Base-by-base conservation (phyloP, 2,113 vertebrate species). In the Fulmarus glacialis region DNA sequence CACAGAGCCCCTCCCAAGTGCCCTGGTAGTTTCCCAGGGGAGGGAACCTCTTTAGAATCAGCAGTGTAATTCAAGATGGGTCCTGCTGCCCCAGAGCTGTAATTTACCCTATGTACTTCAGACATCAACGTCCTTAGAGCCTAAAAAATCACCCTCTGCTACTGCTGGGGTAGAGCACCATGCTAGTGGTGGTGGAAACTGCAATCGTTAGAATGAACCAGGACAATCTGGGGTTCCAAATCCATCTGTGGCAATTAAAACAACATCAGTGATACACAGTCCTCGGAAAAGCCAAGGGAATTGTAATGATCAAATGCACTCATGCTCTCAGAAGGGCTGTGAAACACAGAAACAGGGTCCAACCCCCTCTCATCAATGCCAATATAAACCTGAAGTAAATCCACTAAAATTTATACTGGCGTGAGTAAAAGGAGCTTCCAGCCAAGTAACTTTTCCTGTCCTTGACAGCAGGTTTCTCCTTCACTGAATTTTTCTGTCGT, bases 1-100 rank as follows among this genome's bases (percentile, higher is more conserved):
- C 85, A 62, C 30, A 12, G 30, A 78, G 85, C 86, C 86, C 60
- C 79, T 88, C 93, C 64, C 91, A 29, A 87, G 42, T 10, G 48
- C 42, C 71, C 67, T 74, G 72, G 50, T 70, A 38, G 67, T 23
- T 93, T 97, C 93, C 82, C 89, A 79, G 47, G 79, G 50, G 64
- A 90, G 82, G 63, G 89, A 96, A 82, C 15, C 38, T 71, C 89
- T 72, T 29, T 58, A 62, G 70, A 43, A 90, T 40, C 48, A 47
- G 62, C 75, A 42, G 42, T 3, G 36, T 29, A 56, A 62, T n/a
- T 67, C 58, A 15, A 13, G 53, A 50, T 60, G 85, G 84, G 59
- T 40, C 40, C 86, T 82, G 82, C 73, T 77, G 48, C 73, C 68
- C 89, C 82, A 70, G 48, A 72, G 78, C 73, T 88, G 58, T 22